phyloP scores from a whole-genome alignment of 2,888 invertebrate genomes.

The Ennomos quercinarius region DNA sequence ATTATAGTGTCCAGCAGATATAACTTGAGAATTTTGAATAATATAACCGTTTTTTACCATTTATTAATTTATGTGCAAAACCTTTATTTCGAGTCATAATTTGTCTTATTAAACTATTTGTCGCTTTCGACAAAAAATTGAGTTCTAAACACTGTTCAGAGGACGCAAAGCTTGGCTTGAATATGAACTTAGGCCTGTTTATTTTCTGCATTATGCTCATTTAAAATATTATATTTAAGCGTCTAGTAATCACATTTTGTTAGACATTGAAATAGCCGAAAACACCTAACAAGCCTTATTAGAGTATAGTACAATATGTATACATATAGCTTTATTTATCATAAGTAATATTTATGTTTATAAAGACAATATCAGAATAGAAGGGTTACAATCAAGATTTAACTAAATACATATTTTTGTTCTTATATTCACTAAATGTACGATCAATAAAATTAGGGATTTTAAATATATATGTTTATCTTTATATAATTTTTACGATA shows the following conservation, averaged over 20 bases:
- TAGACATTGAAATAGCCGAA: constrained; percentile 59
- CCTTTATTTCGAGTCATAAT: no score
- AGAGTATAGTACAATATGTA: constrained; percentile 48
- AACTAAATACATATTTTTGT: constrained; percentile 53
- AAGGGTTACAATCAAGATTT: constrained; percentile 47
- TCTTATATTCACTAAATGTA: constrained; percentile 24
- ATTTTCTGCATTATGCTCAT: constrained; percentile 21
- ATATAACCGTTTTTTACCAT: no score
- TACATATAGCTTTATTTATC: constrained; percentile 53
- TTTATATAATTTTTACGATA: constrained; percentile 19
- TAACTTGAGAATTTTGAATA: no score
- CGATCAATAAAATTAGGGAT: constrained; percentile 23
- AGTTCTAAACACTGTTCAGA: constrained; percentile 58
- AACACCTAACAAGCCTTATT: constrained; percentile 53
- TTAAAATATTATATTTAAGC: constrained; percentile 51
- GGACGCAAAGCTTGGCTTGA: constrained; percentile 56
- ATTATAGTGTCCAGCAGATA: no score
- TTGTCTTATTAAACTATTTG: not conserved
- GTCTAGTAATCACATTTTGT: constrained; percentile 64
- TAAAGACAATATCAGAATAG: constrained; percentile 61
- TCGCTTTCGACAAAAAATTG: constrained; percentile 46
- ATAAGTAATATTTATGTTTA: no score
- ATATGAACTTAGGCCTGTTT: constrained; percentile 57
- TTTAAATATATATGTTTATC: constrained; percentile 12
- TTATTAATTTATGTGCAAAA: no score